Conservation (phyloP, 2,888 invertebrate genomes). For the Agrotis clavis region DNA sequence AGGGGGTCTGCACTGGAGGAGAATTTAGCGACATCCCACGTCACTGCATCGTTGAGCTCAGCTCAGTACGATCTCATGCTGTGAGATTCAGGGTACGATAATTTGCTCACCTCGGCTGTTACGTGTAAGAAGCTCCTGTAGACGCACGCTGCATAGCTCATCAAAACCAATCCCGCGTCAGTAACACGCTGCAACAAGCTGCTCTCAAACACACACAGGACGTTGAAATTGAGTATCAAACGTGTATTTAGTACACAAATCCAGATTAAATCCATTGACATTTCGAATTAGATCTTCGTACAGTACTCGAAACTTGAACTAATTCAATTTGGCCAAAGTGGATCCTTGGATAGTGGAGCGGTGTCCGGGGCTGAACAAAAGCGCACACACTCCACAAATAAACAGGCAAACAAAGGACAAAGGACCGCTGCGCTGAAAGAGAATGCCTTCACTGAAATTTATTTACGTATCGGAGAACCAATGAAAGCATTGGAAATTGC, state of each 20-base stretch:
- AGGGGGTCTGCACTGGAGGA: background rate
- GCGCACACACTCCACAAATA: constrained; percentile 74
- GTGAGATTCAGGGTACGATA: background rate
- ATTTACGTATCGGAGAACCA: constrained; percentile 72
- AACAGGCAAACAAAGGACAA: constrained; percentile 75
- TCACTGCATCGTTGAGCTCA: background rate
- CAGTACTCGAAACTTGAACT: constrained; percentile 75
- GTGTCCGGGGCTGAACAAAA: constrained; percentile 74
- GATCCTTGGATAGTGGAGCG: constrained; percentile 73
- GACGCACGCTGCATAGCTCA: constrained; percentile 13
- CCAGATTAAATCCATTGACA: constrained; percentile 87
- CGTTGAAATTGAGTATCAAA: constrained; percentile 36
- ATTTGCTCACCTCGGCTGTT: constrained; percentile 18
- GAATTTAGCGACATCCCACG: background rate
- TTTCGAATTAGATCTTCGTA: constrained; percentile 81
- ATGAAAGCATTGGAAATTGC: constrained; percentile 72
- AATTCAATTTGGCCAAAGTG: constrained; percentile 83
- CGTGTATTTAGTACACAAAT: constrained; percentile 74
- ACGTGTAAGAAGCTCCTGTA: background rate
- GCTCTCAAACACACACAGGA: constrained; percentile 31
- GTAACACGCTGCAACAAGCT: constrained; percentile 22
- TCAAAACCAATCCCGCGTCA: constrained; percentile 17
- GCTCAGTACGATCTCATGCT: background rate
- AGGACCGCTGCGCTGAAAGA: constrained; percentile 72
- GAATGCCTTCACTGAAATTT: constrained; percentile 73